Evolutionary conservation across 1,140 invertebrate species (phyloP), one percentile per base, ranked within the genome.

Genomic region (Muscidifurax raptorellus): DNA sequence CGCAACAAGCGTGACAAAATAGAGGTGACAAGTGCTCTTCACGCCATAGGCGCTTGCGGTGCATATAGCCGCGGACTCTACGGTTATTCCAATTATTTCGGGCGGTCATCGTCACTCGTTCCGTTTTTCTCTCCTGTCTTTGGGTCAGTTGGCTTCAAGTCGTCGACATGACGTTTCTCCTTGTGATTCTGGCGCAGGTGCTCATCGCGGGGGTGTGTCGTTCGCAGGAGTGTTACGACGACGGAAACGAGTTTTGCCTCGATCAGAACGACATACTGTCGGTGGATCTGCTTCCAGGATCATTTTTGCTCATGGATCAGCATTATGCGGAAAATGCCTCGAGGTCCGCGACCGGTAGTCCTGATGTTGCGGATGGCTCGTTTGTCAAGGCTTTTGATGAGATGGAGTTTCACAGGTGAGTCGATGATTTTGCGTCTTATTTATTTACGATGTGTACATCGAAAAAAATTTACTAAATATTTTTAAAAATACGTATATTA

Each of bases 241-340:
- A 93, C 28, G 92, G 92, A 6, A 92, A 90, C 72, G 92, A 92
- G 82, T 92, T 92, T 76, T 93, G 92, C 44, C 90, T 95, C 40
- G 93, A 95, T 90, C 90, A 95, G 6, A 92, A 95, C 76, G 95
- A 96, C 88, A 95, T 96, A 86, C 89, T 96, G 28, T 93, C 95
- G 0, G 93, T 91, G 1, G 94, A 95, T 91, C 92, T 95, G 72
- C 94, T 96, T 90, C 95, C 95, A 0, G 94, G 94, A 2, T 94
- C 92, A 72, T 91, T 93, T 85, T 91, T 96, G 77, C 91, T 95
- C 18, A 89, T 85, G 83, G 83, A 80, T 67, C 78, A 85, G 7
- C 44, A 76, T 22, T 76, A 76, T 18, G 15, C 10, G 6, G 25
- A 71, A 18, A 79, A 85, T 12, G 12, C 32, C 15, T 76, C 78